Conservation (phyloP, 2,113 vertebrate genomes). For the Ceyx cyanopectus region DNA sequence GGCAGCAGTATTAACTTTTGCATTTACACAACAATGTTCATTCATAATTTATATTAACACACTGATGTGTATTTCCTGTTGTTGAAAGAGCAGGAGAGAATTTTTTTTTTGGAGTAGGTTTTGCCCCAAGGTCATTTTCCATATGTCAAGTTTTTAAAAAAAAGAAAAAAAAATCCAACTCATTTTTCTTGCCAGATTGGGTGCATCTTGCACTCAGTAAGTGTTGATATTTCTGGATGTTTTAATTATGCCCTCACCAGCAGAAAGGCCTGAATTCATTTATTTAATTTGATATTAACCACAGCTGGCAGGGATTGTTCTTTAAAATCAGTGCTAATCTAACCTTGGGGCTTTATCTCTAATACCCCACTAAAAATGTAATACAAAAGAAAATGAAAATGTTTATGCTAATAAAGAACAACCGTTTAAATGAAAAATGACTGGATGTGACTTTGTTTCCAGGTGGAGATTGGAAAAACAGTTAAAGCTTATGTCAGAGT, state of each 20-base stretch:
- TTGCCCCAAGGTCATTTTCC: background rate
- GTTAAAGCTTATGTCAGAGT: constrained; percentile 91
- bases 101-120: background rate
- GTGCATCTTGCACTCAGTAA: background rate
- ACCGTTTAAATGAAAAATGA: background rate
- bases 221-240: constrained; percentile 2
- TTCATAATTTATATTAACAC: background rate
- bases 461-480: constrained; percentile 95
- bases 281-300: background rate
- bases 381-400: background rate
- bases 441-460: constrained; percentile 37
- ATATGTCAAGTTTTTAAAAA: background rate
- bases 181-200: background rate
- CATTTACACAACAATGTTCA: background rate
- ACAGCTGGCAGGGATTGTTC: background rate
- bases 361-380: background rate
- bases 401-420: background rate
- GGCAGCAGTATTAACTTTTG: background rate
- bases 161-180: background rate
- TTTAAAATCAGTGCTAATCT: background rate
- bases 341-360: background rate
- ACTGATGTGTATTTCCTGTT: background rate
- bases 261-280: background rate
- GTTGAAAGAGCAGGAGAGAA: background rate
- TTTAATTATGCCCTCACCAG: constrained; percentile 37